A percentile compares a stretch with the other conserved stretches of the same genome.
phyloP scores from a whole-genome alignment of 35 echinoderm and acorn worm species.

The Chiridota heheva region DNA sequence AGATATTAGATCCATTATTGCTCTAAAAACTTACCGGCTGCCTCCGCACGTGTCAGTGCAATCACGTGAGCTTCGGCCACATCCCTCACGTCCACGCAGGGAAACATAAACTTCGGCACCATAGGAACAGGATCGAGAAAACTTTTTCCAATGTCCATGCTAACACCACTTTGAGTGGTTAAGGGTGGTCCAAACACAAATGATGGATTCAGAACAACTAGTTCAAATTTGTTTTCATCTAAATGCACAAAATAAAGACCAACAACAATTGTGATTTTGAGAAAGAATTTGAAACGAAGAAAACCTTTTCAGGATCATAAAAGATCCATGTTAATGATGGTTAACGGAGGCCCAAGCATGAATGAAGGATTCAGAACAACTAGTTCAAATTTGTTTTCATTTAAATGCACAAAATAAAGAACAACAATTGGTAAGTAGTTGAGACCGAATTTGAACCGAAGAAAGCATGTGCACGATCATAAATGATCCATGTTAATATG shows the following conservation, averaged over 20 bases:
- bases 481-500: neutral
- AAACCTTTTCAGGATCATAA: neutral
- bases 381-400: slow-evolving; percentile 9
- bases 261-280: too few species aligned
- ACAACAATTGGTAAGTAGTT: too few species aligned
- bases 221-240: slow-evolving; percentile 13
- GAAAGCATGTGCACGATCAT: neutral
- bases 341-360: neutral
- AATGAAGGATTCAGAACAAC: slow-evolving; percentile 11
- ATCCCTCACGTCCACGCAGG: slow-evolving; percentile 18
- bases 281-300: neutral
- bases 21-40: neutral
- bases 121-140: neutral
- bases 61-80: slow-evolving; percentile 12
- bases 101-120: neutral
- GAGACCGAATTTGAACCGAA: too few species aligned
- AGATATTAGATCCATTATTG: too few species aligned
- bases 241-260: too few species aligned
- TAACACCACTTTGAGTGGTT: neutral
- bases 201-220: slow-evolving; percentile 15
- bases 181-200: slow-evolving; percentile 5
- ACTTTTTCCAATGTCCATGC: neutral
- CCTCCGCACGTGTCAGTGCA: slow-evolving; percentile 1
- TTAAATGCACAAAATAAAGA: too few species aligned
- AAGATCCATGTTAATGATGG: neutral